Evolutionary conservation across 2,888 invertebrate species (phyloP), one percentile per base, ranked within the genome.

Genomic region (Amitus sp.): DNA sequence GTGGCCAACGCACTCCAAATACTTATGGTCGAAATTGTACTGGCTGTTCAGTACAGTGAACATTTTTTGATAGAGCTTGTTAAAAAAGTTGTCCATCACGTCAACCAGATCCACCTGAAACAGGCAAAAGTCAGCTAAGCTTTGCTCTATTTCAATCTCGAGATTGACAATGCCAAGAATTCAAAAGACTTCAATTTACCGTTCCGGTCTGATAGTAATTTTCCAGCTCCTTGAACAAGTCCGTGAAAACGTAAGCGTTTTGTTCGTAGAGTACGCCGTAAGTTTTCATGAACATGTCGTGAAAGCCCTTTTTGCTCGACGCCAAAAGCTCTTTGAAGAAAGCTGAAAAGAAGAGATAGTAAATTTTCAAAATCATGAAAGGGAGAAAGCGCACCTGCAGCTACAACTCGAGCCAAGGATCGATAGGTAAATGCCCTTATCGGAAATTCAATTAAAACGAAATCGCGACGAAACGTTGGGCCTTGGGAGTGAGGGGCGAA

Each of bases 191-290:
- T 23, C 20, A 40, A 37, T 53, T 53, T 54, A 82, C 82, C 65
- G 76, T 77, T 40, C 96, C 96, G 58, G 89, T 89, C 10, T 87
- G 86, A 84, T 96, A 97, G 82, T 97, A 98, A 77, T 88, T 89
- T 82, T 96, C 95, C 70, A 98, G 85, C 77, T 96, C 92, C 66
- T 88, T 88, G 84, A 96, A 98, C 62, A 98, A 87, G 79, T 95
- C 92, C 65, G 92, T 91, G 84, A 98, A 98, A 43, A 98, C 93
- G 77, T 93, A 91, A 9, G 96, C 89, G 83, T 98, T 95, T 78
- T 95, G 92, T 79, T 96, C 92, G 85, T 98, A 98, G 72, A 97
- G 89, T 82, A 95, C 90, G 51, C 97, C 97, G 84, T 98, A 98
- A 0, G 97, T 98, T 70, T 90, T 88, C 78, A 93, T 92, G 86